A percentile compares a stretch with the other conserved stretches of the same genome.
Conservation (phyloP, 2,113 vertebrate species). For the Strix aluco region DNA sequence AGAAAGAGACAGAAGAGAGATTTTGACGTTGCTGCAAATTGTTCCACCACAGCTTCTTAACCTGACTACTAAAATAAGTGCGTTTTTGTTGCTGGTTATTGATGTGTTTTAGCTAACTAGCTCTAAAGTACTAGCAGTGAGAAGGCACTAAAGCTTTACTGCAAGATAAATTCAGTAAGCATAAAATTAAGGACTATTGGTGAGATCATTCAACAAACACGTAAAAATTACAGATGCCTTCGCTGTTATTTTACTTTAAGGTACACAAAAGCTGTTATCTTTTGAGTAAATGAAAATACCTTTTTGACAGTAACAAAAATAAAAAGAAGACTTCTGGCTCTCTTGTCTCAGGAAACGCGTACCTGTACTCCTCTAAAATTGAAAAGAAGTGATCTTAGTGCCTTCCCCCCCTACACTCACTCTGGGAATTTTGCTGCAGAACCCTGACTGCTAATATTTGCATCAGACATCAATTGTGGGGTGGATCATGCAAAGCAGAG, state of each 20-base stretch:
- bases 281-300: not conserved
- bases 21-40: not conserved
- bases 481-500: not conserved
- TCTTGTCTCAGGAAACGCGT: not conserved
- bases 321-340: not conserved
- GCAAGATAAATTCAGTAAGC: not conserved
- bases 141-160: not conserved
- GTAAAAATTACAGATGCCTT: not conserved
- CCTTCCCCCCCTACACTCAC: not conserved
- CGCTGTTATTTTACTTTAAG: not conserved
- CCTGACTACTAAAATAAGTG: not conserved
- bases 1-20: slow-evolving; percentile 1
- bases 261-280: not conserved
- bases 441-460: not conserved
- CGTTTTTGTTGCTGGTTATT: not conserved
- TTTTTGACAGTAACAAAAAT: not conserved
- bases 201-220: not conserved
- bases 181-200: not conserved
- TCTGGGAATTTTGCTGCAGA: not conserved
- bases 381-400: not conserved
- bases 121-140: not conserved
- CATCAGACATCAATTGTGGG: not conserved
- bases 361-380: not conserved
- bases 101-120: not conserved
- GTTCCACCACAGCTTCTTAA: not conserved